Base-by-base conservation (phyloP, 2,888 invertebrate genomes). In the Dysmachus trigonus region DNA sequence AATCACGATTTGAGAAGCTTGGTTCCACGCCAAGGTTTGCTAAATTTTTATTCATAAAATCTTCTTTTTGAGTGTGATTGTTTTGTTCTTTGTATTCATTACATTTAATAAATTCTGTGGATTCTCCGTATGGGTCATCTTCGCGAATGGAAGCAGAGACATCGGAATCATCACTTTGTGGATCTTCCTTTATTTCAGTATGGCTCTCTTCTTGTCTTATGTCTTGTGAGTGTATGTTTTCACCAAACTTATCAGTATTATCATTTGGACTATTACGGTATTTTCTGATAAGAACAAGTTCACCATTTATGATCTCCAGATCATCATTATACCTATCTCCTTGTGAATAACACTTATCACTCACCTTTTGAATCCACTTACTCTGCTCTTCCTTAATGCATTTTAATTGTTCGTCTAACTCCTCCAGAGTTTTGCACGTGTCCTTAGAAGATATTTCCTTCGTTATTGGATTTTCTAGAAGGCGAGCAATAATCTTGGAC, bases 301-400 rank as follows among this genome's bases (percentile, higher is more conserved):
- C 89, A 27, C 90, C 89, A 86, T 91, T 89, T 1, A 91, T 88
- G 4, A 91, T 89, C 33, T 92, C 91, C 4, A 91, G 85, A 0
- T 88, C 89, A 82, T 91, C 91, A 22, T 90, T 89, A 72, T 90
- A 90, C 15, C 87, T 88, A 8, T 91, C 90, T 8, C 89, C 90
- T 47, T 91, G 89, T 0, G 88, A 89, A 85, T 89, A 91, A 6
- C 91, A 91, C 2, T 89, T 89, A 1, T 89, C 87, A 2, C 91
- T 89, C 31, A 90, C 77, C 3, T 88, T 87, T 0, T 89, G 83
- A 5, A 90, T 88, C 2, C 88, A 87, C 3, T 86, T 72, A 7
- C 88, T 88, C 2, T 88, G 83, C 15, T 88, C 88, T 33, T 88
- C 88, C 47, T 88, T 87, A 5, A 89, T 87, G 41, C 88, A 88